A percentile compares a stretch with the other conserved stretches of the same genome.
Evolutionary conservation across 2,797 vertebrate species (phyloP).

Genomic region (Sciurus vulgaris): DNA sequence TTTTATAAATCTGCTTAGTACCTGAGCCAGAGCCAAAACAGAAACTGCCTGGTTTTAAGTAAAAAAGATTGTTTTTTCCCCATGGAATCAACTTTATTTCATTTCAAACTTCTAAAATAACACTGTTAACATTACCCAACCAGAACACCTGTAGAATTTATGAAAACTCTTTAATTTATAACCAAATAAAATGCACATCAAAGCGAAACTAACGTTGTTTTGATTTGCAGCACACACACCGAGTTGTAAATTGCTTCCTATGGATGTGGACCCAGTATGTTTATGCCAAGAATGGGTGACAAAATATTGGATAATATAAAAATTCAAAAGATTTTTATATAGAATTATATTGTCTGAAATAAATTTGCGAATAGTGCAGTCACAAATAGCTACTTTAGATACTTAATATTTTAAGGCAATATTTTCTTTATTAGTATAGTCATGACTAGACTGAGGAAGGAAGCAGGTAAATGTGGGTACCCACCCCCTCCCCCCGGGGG

Average conservation of each 20-base stretch:
- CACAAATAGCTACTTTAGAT: neutral
- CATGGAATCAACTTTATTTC: neutral
- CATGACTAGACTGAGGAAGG: neutral
- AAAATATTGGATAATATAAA: slow-evolving; percentile 35
- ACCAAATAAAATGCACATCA: too few species aligned
- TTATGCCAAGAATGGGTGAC: neutral
- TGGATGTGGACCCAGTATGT: neutral
- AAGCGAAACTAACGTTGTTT: too few species aligned
- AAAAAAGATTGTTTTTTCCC: neutral
- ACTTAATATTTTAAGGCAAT: neutral
- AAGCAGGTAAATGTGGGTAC: neutral
- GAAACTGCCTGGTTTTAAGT: neutral
- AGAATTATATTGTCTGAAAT: neutral
- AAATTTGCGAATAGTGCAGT: neutral
- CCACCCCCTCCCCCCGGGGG: neutral
- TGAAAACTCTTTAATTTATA: too few species aligned
- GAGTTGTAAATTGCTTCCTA: neutral
- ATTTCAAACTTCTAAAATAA: slow-evolving; percentile 42
- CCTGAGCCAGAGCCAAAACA: neutral
- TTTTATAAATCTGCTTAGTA: slow-evolving; percentile 21
- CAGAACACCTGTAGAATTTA: neutral
- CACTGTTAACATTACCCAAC: slow-evolving; percentile 5
- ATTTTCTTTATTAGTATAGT: neutral
- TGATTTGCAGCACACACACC: neutral
- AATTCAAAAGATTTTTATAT: neutral